Evolutionary conservation across 2,888 invertebrate genomes (phyloP), one percentile per base, ranked within the genome.

Genomic region (Petrolisthes manimaculis): DNA sequence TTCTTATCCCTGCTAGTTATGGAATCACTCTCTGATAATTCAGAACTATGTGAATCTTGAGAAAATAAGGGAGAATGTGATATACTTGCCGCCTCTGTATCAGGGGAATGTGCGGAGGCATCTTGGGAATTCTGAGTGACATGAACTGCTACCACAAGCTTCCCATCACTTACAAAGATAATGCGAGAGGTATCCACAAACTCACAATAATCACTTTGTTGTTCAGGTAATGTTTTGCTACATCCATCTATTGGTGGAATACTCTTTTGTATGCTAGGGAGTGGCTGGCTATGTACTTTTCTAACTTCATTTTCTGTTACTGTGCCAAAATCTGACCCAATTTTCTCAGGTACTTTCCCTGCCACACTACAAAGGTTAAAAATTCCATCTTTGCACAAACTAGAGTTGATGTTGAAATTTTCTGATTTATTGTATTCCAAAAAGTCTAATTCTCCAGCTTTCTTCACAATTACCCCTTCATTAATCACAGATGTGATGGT

Each of bases 81-180:
- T 18, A 14, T 21, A n/a, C 14, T 71, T 8, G 71, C 21, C 21
- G 14, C 2, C n/a, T 71, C 71, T n/a, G 14, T n/a, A n/a, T 6
- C 67, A 61, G 67, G 67, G 67, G 67, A 61, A 61, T 61, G 18
- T 61, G 18, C 21, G 71, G 21, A 53, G 5, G 4, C 53, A 3
- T 37, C 51, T 56, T 82, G 81, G 9, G 37, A 67, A 54, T 14
- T 54, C 51, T 56, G 21, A 21, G 67, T 6, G 51, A 82, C 14
- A 21, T 54, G 51, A 4, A 85, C 24, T n/a, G 69, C 79, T 9
- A 85, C 78, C 51, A 85, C 53, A 37, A 78, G 78, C 54, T 85
- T 56, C 37, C 79, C 85, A 54, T 85, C 85, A 85, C 85, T 85
- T 12, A 85, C 85, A 56, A 85, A 79, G 53, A 85, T 67, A 6